Base-by-base conservation (phyloP, 2,113 vertebrate genomes). In the Marmota monax region DNA sequence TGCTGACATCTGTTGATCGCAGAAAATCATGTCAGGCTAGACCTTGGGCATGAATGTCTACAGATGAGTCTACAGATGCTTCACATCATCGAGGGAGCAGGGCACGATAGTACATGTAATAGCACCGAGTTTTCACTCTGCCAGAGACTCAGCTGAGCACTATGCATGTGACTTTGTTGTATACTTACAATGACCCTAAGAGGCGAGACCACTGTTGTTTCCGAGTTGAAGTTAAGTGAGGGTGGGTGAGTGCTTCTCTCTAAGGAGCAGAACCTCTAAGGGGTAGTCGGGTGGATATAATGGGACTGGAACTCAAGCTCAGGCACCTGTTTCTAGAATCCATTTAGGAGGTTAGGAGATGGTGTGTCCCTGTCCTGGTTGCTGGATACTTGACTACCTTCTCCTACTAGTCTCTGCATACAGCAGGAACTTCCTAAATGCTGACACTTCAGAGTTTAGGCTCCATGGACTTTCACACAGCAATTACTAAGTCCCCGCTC, bases 121-220 rank as follows among this genome's bases (percentile, higher is more conserved):
- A 95, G 61, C 45, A 76, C 7, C 7, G 25, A n/a, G 12, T 74
- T 7, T 4, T 78, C 53, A 63, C 7, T 74, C 65, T 92, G 20
- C 65, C 72, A 92, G n/a, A 29, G 4, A 48, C 1, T 14, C 4
- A 63, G 25, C 53, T 88, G 51, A 92, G 45, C 39, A 48, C 69
- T 90, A 48, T 88, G 84, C 88, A n/a, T 53, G 18, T 58, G 92
- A 32, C 12, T 94, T 83, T 9, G 76, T 88, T 42, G 91, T 79
- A 86, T 39, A 65, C 29, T 93, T 93, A 65, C 3, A 92, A 22
- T 51, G 70, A 79, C 11, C 4, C 42, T 58, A 84, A 88, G 29
- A 85, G 25, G 4, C 34, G 80, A 88, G 53, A 51, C n/a, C 3
- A 48, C 39, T 76, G 25, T 37, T 72, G 61, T 87, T 92, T 1